Conservation (phyloP, 2,888 invertebrate genomes). For the Agonopterix arenella region DNA sequence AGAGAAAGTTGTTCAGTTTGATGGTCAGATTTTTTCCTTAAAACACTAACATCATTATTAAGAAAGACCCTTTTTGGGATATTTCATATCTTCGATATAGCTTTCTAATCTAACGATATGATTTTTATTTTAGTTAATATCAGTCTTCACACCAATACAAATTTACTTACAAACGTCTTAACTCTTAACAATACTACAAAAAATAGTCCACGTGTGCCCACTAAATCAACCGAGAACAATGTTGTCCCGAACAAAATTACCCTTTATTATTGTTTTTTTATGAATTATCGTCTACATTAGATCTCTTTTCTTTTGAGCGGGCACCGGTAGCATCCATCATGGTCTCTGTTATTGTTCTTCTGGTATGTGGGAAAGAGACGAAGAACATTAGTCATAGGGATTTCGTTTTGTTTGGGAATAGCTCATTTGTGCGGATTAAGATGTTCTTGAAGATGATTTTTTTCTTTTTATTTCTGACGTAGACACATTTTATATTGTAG, state of each 20-base stretch:
- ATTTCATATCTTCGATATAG: no score
- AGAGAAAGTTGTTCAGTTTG: no score
- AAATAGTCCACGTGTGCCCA: conserved; percentile 11
- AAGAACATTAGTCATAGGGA: conserved; percentile 47
- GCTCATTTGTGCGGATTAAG: conserved; percentile 49
- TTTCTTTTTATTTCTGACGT: no score
- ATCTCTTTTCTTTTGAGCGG: conserved; percentile 53
- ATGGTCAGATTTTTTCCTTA: no score
- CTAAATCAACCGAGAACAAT: conserved; percentile 53
- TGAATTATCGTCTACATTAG: conserved; percentile 64
- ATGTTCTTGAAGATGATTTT: conserved; percentile 8
- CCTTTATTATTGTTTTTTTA: conserved; percentile 59
- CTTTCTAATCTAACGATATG: no score
- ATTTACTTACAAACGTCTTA: no score
- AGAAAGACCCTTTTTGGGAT: no score
- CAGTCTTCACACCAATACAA: no score
- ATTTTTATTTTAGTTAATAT: no score
- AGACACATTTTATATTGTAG: no score
- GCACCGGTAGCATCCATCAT: conserved; percentile 63
- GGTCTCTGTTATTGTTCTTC: conserved; percentile 49
- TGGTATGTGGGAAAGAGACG: conserved; percentile 31
- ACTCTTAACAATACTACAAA: background rate
- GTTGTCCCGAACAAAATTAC: conserved; percentile 44
- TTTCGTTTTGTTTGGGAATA: conserved; percentile 47
- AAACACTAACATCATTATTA: no score